Evolutionary conservation across 2,888 invertebrate genomes (phyloP).

Genomic region (Eupithecia subfuscata): DNA sequence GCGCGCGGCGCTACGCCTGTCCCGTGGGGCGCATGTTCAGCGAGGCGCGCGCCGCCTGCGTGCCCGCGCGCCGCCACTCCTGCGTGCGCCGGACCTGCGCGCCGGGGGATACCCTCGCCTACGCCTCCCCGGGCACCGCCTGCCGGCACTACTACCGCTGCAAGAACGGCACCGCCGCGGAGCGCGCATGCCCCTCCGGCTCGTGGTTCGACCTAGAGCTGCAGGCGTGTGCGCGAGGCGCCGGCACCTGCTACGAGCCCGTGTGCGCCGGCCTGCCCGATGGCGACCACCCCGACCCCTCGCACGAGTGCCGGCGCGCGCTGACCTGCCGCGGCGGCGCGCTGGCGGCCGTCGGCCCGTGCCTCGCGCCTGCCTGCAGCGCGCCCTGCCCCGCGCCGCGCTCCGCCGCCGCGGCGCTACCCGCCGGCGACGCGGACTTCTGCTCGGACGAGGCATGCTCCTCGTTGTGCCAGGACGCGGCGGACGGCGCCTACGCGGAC

Average conservation of each 20-base stretch:
- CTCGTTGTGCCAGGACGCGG: slow-evolving; percentile 77
- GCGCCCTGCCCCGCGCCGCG: slow-evolving; percentile 72
- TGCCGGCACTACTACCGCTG: slow-evolving; percentile 85
- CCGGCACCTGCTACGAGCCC: slow-evolving; percentile 85
- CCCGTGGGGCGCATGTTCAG: slow-evolving; percentile 72
- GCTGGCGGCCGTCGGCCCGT: slow-evolving; percentile 67
- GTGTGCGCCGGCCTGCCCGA: slow-evolving; percentile 84
- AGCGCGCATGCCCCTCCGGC: slow-evolving; percentile 80
- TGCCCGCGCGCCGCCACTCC: slow-evolving; percentile 63
- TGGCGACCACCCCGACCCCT: slow-evolving; percentile 83
- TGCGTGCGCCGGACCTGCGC: slow-evolving; percentile 75
- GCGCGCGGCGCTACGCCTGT: slow-evolving; percentile 67
- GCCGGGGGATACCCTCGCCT: slow-evolving; percentile 68
- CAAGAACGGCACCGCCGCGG: slow-evolving; percentile 73
- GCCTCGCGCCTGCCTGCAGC: slow-evolving; percentile 58
- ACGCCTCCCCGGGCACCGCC: slow-evolving; percentile 82
- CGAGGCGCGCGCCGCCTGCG: slow-evolving; percentile 72
- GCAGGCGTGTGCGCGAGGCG: slow-evolving; percentile 80
- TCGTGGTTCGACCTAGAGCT: slow-evolving; percentile 83
- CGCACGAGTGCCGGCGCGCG: slow-evolving; percentile 82
- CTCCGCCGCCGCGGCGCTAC: slow-evolving; percentile 70
- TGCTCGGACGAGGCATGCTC: slow-evolving; percentile 79
- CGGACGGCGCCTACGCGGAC: slow-evolving; percentile 84
- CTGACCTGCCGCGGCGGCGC: slow-evolving; percentile 79
- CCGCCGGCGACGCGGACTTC: slow-evolving; percentile 80